Evolutionary conservation across 2,888 invertebrate species (phyloP), one percentile per base, ranked within the genome.

Genomic region (Schizotus pectinicornis): DNA sequence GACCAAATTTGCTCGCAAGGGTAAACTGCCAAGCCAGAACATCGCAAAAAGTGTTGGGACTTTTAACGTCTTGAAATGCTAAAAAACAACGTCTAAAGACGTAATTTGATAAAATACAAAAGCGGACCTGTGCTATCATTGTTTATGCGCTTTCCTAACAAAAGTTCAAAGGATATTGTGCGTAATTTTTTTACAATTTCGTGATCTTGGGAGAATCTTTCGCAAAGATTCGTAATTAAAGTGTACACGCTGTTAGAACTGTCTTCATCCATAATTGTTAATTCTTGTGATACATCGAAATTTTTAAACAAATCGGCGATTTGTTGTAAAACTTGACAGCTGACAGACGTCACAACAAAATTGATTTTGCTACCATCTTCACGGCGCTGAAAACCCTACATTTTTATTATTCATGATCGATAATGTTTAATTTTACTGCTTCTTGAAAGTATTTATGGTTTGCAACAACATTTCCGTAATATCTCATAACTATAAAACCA

Each of bases 141-240:
- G n/a, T 49, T 8, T 8, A 32, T 46, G 13, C 43, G 43, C 12
- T 64, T 67, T 41, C 51, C 50, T 7, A 76, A 61, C 35, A 79
- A 61, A 55, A 76, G 67, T 64, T 76, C 77, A 60, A 70, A 79
- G 37, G 73, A 72, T 62, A 62, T 72, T 13, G 74, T 63, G 22
- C 79, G 68, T 30, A 70, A 63, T 59, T 59, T 65, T 57, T 69
- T 73, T 12, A 76, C 54, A 57, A 64, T 59, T 30, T 58, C 51
- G 7, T 61, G 64, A 49, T 65, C 63, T 38, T 60, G 62, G 8
- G 67, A 46, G 55, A 72, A 72, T 61, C 71, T 72, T 58, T 75
- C 75, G 63, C 78, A 77, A 52, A 78, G 67, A 54, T 67, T 69
- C 32, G 77, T 77, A 49, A 78, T 67, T 63, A 79, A 72, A 59